Evolutionary conservation across 2,888 invertebrate genomes (phyloP), one percentile per base, ranked within the genome.

Genomic region (Proisotoma minuta): DNA sequence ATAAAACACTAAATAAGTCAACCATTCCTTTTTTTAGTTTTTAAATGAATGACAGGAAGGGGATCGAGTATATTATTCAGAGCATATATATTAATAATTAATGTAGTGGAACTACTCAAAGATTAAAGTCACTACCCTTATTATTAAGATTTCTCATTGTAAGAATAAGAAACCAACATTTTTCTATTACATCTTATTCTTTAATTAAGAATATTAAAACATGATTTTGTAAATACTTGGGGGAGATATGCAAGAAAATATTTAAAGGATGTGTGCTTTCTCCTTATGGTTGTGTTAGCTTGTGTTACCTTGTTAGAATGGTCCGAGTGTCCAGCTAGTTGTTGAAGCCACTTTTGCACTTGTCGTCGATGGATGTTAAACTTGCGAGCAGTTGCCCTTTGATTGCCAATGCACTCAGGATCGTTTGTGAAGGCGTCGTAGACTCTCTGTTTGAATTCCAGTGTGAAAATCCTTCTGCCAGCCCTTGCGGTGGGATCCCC

Each of bases 301-400:
- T 4, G 40, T 20, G 22, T 34, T 54, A 39, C 52, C 52, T 54
- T 54, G 39, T 3, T 18, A 28, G n/a, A n/a, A n/a, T n/a, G n/a
- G n/a, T 28, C 29, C 12, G 27, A 27, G 20, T 5, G 20, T 18
- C 60, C 63, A 1, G 63, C 53, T 8, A 57, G 28, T 24, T 69
- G 68, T 79, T 91, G 91, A 71, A 92, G 80, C 91, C 91, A 92
- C 82, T 92, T 91, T 79, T 92, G 91, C 73, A 92, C 91, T 79
- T 92, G 91, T 63, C 91, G 84, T 62, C 91, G 83, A 78, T 92
- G 91, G 70, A 92, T 91, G 62, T 89, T 89, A 78, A 91, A 92
- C 79, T 92, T 92, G 75, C 91, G 84, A 65, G 91, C 91, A 20
- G 91, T 92, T 2, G 91, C 91, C 57, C 91, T 83, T 78, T 91